These are phyloP conservation scores for Pterocles orientalis DNA, from an alignment of 2,113 vertebrate genomes.

Conservation along the genomic window DNA sequence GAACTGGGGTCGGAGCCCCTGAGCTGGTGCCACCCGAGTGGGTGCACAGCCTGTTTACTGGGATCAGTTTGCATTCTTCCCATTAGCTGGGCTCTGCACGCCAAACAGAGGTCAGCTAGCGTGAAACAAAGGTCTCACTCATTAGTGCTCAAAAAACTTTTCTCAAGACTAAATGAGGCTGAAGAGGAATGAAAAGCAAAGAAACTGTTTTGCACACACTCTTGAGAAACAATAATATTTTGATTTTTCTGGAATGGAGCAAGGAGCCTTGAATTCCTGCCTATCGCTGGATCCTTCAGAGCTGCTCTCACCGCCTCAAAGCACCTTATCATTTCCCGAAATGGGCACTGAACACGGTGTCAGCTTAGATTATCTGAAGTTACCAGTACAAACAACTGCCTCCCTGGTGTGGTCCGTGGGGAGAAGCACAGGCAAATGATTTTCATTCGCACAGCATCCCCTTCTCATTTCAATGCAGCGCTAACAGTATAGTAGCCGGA, in stretches of 20 bases:
- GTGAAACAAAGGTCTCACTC: not conserved
- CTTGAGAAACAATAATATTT: slow-evolving; percentile 66
- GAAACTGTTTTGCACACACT: slow-evolving; percentile 57
- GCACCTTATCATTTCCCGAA: slow-evolving; percentile 5
- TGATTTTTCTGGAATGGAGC: slow-evolving; percentile 20
- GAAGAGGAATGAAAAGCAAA: slow-evolving; percentile 15
- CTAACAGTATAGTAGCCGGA: not conserved
- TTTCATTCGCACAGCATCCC: slow-evolving; percentile 17
- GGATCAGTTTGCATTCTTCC: slow-evolving; percentile 5
- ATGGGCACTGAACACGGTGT: not conserved
- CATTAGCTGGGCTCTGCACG: not conserved
- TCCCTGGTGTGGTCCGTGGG: not conserved
- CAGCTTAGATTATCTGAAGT: not conserved
- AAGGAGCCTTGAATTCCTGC: slow-evolving; percentile 71
- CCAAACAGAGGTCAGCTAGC: not conserved
- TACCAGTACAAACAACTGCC: not conserved
- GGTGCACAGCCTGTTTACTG: not conserved
- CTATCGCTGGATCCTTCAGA: not conserved
- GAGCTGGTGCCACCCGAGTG: not conserved
- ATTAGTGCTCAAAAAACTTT: not conserved
- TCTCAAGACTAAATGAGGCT: not conserved
- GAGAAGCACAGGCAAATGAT: not conserved
- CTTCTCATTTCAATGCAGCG: slow-evolving; percentile 38
- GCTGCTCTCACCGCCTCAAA: not conserved
- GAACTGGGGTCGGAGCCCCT: not conserved